These are phyloP conservation scores for Luscinia megarhynchos DNA, from an alignment of 2,797 vertebrate species.

Conservation along the genomic window DNA sequence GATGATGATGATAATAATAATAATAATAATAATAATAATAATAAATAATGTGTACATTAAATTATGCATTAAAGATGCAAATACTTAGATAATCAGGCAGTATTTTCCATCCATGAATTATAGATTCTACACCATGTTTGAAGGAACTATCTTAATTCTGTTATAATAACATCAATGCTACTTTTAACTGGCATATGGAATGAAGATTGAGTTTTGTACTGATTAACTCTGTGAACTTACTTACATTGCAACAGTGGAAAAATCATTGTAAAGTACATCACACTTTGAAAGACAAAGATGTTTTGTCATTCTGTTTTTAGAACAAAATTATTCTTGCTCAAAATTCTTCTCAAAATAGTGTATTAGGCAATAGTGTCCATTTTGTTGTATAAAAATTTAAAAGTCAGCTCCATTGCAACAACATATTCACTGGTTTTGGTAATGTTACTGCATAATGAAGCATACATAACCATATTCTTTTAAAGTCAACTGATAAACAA, in stretches of 20 bases:
- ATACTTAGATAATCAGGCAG: background rate
- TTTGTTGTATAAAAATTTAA: background rate
- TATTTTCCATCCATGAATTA: background rate
- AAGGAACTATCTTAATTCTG: background rate
- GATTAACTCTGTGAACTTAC: background rate
- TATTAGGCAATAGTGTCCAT: background rate
- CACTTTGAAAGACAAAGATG: background rate
- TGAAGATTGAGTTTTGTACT: background rate
- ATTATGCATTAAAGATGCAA: background rate
- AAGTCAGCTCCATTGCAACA: background rate
- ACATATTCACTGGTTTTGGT: background rate
- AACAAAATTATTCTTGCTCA: background rate
- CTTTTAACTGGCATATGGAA: background rate
- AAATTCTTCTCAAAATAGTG: background rate
- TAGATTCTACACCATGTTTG: background rate
- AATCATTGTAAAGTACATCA: background rate
- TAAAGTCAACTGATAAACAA: background rate
- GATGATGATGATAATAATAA: no score
- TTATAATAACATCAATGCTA: background rate
- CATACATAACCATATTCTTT: background rate
- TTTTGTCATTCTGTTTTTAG: background rate
- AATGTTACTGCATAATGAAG: background rate
- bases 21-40: no score
- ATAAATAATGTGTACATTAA: background rate
- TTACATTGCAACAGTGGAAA: background rate